A percentile compares a stretch with the other conserved stretches of the same genome.
These are phyloP conservation scores for Exocentrus adspersus DNA, from an alignment of 2,888 invertebrate genomes.

Conservation along the genomic window DNA sequence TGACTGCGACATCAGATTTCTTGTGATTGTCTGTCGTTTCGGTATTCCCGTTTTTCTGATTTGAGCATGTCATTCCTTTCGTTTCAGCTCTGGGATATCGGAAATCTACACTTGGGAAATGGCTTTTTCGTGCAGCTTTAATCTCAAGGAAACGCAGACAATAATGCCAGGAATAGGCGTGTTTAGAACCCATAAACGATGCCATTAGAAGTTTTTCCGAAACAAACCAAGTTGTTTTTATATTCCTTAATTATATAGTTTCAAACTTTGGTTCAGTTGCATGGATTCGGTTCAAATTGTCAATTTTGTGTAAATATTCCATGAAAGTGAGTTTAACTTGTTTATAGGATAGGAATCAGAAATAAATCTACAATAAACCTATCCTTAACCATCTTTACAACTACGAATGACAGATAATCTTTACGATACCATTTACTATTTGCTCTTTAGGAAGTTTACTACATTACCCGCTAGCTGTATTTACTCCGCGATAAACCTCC, in stretches of 20 bases:
- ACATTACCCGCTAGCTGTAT: neutral
- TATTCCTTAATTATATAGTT: neutral
- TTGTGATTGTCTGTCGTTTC: no score
- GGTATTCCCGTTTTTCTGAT: neutral
- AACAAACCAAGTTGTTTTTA: slow-evolving; percentile 12
- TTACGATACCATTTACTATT: neutral
- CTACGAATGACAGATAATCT: neutral
- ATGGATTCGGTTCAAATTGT: no score
- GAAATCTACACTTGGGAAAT: neutral
- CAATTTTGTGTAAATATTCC: no score
- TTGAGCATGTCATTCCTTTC: neutral
- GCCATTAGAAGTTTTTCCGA: neutral
- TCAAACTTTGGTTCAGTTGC: no score
- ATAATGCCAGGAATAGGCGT: neutral
- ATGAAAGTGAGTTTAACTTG: no score
- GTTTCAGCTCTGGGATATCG: neutral
- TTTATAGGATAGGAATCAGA: no score
- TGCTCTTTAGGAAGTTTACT: neutral
- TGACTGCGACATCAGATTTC: no score
- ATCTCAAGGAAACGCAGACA: neutral
- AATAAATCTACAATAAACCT: no score
- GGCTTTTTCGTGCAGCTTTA: neutral
- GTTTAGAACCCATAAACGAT: neutral
- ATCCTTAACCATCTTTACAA: neutral
- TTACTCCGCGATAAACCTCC: neutral